phyloP scores from a whole-genome alignment of 2,113 vertebrate genomes.

The Lipophrys pholis region DNA sequence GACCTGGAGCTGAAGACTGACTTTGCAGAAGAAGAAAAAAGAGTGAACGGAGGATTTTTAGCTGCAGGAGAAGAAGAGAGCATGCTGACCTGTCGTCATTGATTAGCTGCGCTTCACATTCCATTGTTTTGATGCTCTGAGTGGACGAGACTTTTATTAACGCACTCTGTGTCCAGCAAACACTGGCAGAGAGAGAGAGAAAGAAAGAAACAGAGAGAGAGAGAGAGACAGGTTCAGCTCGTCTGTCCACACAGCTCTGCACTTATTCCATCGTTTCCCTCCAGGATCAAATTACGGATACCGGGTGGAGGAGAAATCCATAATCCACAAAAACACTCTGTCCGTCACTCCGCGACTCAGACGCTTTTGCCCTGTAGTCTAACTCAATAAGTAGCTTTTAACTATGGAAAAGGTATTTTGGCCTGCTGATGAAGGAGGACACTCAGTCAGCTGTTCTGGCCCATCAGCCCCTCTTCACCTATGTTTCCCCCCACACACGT shows the following conservation, averaged over 20 bases:
- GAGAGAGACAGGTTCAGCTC: conserved; percentile 32
- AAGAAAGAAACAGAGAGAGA: conserved; percentile 48
- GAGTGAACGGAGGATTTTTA: conserved; percentile 14
- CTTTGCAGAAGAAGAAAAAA: conserved; percentile 35
- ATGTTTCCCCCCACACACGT: conserved; percentile 44
- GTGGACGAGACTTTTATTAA: conserved; percentile 85
- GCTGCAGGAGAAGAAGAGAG: conserved; percentile 39
- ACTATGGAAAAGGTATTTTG: conserved; percentile 83
- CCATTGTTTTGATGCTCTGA: conserved; percentile 81
- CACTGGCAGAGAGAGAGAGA: conserved; percentile 47
- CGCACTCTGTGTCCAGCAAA: conserved; percentile 84
- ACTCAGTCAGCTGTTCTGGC: conserved; percentile 70
- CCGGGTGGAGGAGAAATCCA: conserved; percentile 72
- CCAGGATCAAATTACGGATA: conserved; percentile 80
- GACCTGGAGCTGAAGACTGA: conserved; percentile 26
- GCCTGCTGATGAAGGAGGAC: conserved; percentile 72
- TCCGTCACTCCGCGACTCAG: conserved; percentile 78
- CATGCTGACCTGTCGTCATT: conserved; percentile 75
- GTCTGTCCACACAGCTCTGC: conserved; percentile 71
- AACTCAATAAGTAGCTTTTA: conserved; percentile 88
- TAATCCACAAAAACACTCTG: conserved; percentile 81
- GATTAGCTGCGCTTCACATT: conserved; percentile 79
- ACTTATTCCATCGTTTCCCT: conserved; percentile 77
- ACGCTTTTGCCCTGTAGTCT: conserved; percentile 79
- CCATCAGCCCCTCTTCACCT: conserved; percentile 72